phyloP scores from a whole-genome alignment of 30 jellyfish, hydroid and myxozoan species.

The Haliclystus octoradiatus region DNA sequence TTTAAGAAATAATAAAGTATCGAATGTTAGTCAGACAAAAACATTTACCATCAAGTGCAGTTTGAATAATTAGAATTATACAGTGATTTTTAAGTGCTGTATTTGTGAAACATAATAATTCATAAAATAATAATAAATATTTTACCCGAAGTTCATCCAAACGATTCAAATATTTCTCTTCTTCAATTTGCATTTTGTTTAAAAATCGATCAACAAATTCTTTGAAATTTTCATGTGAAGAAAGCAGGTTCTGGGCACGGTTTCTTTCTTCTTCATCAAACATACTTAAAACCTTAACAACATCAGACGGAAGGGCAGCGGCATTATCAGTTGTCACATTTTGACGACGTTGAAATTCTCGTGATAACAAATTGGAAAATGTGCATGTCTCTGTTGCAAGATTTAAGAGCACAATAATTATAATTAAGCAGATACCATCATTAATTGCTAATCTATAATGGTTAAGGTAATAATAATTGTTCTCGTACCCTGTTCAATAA shows the following conservation, averaged over 20 bases:
- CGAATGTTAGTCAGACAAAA: no score
- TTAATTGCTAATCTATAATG: no score
- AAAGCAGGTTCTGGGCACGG: slow-evolving; percentile 55
- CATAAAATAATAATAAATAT: no score
- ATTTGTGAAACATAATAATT: no score
- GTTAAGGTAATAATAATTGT: no score
- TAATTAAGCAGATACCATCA: no score
- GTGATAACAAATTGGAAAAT: slow-evolving; percentile 29
- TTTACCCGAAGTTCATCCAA: slow-evolving; percentile 89
- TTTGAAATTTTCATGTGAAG: slow-evolving; percentile 45
- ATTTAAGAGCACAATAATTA: no score
- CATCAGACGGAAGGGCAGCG: slow-evolving; percentile 93
- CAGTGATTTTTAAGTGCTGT: no score
- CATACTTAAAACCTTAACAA: slow-evolving; percentile 78
- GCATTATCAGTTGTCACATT: slow-evolving; percentile 84
- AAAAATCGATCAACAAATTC: slow-evolving; percentile 71
- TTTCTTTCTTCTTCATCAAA: slow-evolving; percentile 54
- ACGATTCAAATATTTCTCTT: slow-evolving; percentile 51
- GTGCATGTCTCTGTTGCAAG: slow-evolving; percentile 13
- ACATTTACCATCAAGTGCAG: no score
- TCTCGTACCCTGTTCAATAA: not conserved
- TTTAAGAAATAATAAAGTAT: no score
- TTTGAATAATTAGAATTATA: no score
- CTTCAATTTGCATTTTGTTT: slow-evolving; percentile 70
- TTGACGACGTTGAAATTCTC: slow-evolving; percentile 52